phyloP scores from a whole-genome alignment of 2,113 vertebrate genomes.

The Murina feae region DNA sequence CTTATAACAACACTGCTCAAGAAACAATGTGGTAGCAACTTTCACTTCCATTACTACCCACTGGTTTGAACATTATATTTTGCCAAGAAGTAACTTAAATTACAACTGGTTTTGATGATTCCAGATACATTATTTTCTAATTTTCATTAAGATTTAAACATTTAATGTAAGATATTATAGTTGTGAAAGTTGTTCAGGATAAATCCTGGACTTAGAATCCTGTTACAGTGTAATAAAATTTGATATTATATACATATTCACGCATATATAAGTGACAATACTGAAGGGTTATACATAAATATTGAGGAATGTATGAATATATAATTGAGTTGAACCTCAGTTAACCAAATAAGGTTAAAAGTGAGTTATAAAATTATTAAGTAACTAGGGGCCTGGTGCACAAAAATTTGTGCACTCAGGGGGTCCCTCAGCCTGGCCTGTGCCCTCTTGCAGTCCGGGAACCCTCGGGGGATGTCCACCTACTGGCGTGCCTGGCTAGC shows the following conservation, averaged over 20 bases:
- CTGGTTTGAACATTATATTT: not conserved
- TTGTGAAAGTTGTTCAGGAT: not conserved
- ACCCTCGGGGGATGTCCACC: too few species aligned
- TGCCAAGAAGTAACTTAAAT: not conserved
- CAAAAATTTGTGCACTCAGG: too few species aligned
- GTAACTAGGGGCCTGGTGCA: too few species aligned
- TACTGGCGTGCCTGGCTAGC: too few species aligned
- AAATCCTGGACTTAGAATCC: not conserved
- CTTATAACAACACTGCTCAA: not conserved
- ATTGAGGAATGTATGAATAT: not conserved
- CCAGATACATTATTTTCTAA: not conserved
- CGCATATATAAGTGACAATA: not conserved
- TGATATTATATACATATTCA: not conserved
- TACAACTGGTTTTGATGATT: not conserved
- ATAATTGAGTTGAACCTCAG: not conserved
- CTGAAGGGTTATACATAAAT: not conserved
- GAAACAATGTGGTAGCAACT: not conserved
- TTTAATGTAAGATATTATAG: not conserved
- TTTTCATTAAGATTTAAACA: conserved; percentile 17
- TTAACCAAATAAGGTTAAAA: conserved; percentile 17
- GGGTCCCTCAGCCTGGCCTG: too few species aligned
- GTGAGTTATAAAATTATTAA: not conserved
- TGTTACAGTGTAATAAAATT: not conserved
- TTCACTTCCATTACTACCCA: not conserved
- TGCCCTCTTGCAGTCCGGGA: too few species aligned